Evolutionary conservation across 2,797 vertebrate species (phyloP).

Genomic region (Microtus agrestis): DNA sequence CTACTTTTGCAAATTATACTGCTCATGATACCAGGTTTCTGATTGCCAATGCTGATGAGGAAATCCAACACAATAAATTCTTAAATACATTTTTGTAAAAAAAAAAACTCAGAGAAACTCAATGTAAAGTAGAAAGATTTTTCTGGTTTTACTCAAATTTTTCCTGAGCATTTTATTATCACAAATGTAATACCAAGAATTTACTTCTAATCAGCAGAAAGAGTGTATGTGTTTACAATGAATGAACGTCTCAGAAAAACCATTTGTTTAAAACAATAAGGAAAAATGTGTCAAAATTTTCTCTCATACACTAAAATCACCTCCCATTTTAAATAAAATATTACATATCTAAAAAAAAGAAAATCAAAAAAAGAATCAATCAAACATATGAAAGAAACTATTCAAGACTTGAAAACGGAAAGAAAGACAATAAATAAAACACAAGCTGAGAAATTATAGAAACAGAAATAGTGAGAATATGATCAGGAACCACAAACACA

Average conservation of each 20-base stretch:
- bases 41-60: neutral
- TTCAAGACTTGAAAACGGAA: no score
- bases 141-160: neutral
- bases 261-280: neutral
- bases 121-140: neutral
- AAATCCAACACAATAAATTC: neutral
- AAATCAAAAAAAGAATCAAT: no score
- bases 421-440: no score
- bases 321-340: neutral
- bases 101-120: neutral
- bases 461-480: no score
- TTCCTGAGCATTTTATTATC: neutral
- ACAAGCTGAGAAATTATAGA: no score
- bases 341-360: neutral
- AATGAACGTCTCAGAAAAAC: neutral
- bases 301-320: neutral
- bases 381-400: no score
- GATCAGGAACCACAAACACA: no score
- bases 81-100: neutral
- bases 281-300: neutral
- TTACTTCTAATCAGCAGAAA: neutral
- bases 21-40: neutral
- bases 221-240: neutral
- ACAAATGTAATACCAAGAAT: neutral
- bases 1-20: neutral